Base-by-base conservation (phyloP, 2,797 vertebrate genomes). In the Microtus californicus region DNA sequence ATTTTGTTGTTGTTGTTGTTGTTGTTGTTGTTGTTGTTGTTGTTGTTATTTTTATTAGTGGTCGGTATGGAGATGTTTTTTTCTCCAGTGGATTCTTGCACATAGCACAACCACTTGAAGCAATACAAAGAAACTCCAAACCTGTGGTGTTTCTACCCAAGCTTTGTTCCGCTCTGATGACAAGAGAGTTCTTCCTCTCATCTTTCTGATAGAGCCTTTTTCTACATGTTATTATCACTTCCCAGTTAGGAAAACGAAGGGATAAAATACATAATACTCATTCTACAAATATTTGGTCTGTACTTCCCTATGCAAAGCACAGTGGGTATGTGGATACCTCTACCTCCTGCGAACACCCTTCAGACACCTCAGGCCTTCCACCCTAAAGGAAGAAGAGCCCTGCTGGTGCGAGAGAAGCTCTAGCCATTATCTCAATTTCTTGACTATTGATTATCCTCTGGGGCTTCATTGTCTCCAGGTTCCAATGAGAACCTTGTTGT, bases 401-500 rank as follows among this genome's bases (percentile, higher is more conserved):
- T 86, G 43, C 71, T 61, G 21, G 31, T 88, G 12, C 65, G 69
- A 43, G 31, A 95, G 61, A 86, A n/a, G 6, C 61, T 45, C 4
- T 34, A 65, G 11, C 80, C n/a, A 54, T 87, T 78, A 51, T 86
- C 74, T 95, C 81, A 54, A 71, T 37, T 80, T 82, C 63, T 90
- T 67, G 86, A 48, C 2, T 67, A 51, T 21, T 81, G 29, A 13
- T 81, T 89, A 17, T 37, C n/a, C 61, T 94, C 54, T 77, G 14
- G 37, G 82, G 37, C 40, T 78, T 93, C 1, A 1, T 54, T 90
- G 51, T 45, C 74, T 69, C 48, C 51, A 65, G 17, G 25, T 23
- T 85, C 43, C 45, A 87, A 1, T n/a, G 83, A 80, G 79, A 96
- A 90, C 37, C 11, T 74, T 93, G 61, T 65, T 94, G 90, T 87